Conservation (phyloP, 2,888 invertebrate genomes). For the Trissolcus brochymenae region DNA sequence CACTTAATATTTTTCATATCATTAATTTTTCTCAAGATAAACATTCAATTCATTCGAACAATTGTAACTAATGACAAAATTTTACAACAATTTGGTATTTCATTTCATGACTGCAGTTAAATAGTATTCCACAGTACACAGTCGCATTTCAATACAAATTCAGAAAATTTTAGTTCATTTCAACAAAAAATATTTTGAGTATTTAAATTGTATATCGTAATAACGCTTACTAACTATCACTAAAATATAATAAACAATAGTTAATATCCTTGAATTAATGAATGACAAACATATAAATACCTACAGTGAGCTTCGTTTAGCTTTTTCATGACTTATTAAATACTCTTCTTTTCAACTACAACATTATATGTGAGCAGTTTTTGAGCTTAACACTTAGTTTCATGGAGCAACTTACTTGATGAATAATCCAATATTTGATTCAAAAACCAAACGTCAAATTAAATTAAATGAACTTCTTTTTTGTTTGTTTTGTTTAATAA, state of each 20-base stretch:
- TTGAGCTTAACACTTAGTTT: conserved; percentile 26
- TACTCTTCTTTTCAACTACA: conserved; percentile 26
- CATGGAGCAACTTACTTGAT: conserved; percentile 22
- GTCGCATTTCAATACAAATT: no score
- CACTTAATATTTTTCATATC: no score
- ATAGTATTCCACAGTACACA: no score
- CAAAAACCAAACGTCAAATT: background rate
- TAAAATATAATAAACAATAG: conserved; percentile 10
- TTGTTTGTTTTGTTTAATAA: background rate
- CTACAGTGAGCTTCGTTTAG: conserved; percentile 41
- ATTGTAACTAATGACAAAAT: no score
- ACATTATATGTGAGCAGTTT: conserved; percentile 36
- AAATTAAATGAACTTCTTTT: background rate
- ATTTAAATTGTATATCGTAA: conserved; percentile 4
- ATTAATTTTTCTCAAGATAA: no score
- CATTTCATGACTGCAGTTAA: no score
- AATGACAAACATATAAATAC: conserved; percentile 24
- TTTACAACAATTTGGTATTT: no score
- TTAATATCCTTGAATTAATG: conserved; percentile 21
- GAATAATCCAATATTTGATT: background rate
- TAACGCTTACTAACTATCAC: conserved; percentile 21
- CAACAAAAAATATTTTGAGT: background rate
- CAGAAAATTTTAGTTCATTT: no score
- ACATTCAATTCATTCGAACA: no score
- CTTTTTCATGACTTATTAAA: conserved; percentile 44